Evolutionary conservation across 92 coral and sea anemone genomes (phyloP), one percentile per base, ranked within the genome.

Genomic region (Virgularia gustaviana): DNA sequence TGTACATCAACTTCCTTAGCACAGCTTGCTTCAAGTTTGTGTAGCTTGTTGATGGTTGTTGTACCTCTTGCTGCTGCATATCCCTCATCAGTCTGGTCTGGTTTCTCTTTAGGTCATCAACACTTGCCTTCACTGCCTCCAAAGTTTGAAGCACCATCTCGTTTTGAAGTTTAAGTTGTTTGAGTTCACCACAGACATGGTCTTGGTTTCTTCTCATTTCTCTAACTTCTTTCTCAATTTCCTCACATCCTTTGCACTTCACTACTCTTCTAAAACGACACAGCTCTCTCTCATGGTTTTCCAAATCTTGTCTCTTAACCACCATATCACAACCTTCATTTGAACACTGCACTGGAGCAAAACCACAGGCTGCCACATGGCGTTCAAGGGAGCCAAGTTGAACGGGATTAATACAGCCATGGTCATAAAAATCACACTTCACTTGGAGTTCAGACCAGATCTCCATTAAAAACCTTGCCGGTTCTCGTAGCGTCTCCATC

Each of bases 331-430:
- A 59, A 34, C 65, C 65, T 30, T 59, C 13, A n/a, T n/a, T n/a
- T n/a, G n/a, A n/a, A n/a, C n/a, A n/a, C n/a, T n/a, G n/a, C n/a
- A n/a, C n/a, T n/a, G 70, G 70, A n/a, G 83, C 76, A 78, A 72
- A 88, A 11, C 90, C 95, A 25, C 97, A 91, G 23, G 83, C 91
- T 28, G 86, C 96, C 56, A 86, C 75, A 81, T 91, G 97, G 59
- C 79, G 59, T 19, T 79, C 55, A 9, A 91, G 81, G 45, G 82
- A 60, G 49, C 83, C 96, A 37, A 91, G 84, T n/a, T 73, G 60
- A 27, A 91, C 88, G 34, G 75, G 81, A 30, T 63, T 82, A 49
- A 77, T 81, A 75, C 97, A 91, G 0, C 97, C 97, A 36, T 89
- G 79, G 9, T 31, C 57, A 62, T 83, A 80, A 58, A 88, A 83